Evolutionary conservation across 2,888 invertebrate genomes (phyloP), one percentile per base, ranked within the genome.

Genomic region (Drosophila birchii): DNA sequence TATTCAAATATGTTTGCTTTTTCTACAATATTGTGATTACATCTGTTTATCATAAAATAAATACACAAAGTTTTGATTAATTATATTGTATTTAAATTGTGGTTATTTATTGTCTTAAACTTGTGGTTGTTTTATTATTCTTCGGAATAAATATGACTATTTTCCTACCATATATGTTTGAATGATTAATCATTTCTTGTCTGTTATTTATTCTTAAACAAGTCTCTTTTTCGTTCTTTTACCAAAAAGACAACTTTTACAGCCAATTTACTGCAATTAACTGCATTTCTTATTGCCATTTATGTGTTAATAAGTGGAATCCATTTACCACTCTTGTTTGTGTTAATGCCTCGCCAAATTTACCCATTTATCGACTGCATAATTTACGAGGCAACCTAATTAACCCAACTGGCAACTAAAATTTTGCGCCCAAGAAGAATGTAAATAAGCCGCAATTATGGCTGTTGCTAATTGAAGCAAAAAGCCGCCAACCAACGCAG

Each of bases 391-490:
- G 67, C 36, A 8, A 39, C 34, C 47, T 47, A 67, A 67, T 67
- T 67, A 67, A 67, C 69, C 39, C 54, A 20, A 14, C 70, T 56
- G 45, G 47, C 56, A 70, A 56, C 57, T 70, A 70, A 49, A 70
- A 70, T 69, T 55, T 70, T 55, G 55, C 70, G 36, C 47, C 56
- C 70, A n/a, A 68, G 69, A 68, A 69, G 47, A 67, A 67, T 54
- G 45, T 34, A 55, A 56, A 68, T 68, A 70, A 49, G 36, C 67
- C 67, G 41, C 67, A 70, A 69, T 68, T 68, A 69, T 70, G 70
- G 55, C 45, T 47, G 47, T 41, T 55, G 67, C 56, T 68, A 68
- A 68, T 68, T 68, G 67, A 70, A 55, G 67, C 47, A 41, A 70
- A 68, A 68, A 36, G 54, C 54, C 47, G 36, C 39, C 41, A 63